phyloP scores from a whole-genome alignment of 92 coral and sea anemone genomes.

The Chrysogorgia sp. region DNA sequence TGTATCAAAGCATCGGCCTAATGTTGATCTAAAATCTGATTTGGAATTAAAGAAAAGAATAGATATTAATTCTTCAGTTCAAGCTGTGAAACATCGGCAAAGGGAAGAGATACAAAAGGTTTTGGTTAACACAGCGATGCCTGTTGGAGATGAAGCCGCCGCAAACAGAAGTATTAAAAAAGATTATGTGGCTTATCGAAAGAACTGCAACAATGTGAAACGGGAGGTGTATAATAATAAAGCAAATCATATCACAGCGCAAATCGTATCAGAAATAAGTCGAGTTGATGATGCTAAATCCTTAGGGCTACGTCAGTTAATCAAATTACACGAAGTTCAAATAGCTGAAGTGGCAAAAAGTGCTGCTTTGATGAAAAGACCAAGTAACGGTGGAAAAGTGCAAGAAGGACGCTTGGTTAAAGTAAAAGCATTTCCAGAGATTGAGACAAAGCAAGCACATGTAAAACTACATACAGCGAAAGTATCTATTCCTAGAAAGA shows the following conservation, averaged over 20 bases:
- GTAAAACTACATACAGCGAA: slow-evolving; percentile 30
- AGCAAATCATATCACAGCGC: not conserved
- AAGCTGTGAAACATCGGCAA: not conserved
- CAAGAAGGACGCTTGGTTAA: slow-evolving; percentile 49
- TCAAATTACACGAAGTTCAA: slow-evolving; percentile 83
- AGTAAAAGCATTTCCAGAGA: slow-evolving; percentile 35
- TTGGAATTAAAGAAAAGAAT: not conserved
- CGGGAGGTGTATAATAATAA: not conserved
- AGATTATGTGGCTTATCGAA: slow-evolving; percentile 6
- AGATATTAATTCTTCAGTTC: not conserved
- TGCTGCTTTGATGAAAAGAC: slow-evolving; percentile 58
- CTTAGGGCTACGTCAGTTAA: slow-evolving; percentile 86
- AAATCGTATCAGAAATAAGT: slow-evolving; percentile 4
- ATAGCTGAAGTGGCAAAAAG: slow-evolving; percentile 90
- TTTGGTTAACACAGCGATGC: not conserved
- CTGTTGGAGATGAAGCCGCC: not conserved
- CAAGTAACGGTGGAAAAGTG: slow-evolving; percentile 5
- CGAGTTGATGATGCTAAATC: slow-evolving; percentile 70
- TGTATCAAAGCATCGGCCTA: not conserved
- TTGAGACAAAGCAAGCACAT: slow-evolving; percentile 35
- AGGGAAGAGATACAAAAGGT: not conserved
- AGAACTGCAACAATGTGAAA: slow-evolving; percentile 1
- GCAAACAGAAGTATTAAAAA: not conserved
- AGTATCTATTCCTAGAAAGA: slow-evolving; percentile 23
- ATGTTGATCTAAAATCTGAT: not conserved